These are phyloP conservation scores for Oxyteleia sp. DNA, from an alignment of 2,888 invertebrate species.

Conservation along the genomic window DNA sequence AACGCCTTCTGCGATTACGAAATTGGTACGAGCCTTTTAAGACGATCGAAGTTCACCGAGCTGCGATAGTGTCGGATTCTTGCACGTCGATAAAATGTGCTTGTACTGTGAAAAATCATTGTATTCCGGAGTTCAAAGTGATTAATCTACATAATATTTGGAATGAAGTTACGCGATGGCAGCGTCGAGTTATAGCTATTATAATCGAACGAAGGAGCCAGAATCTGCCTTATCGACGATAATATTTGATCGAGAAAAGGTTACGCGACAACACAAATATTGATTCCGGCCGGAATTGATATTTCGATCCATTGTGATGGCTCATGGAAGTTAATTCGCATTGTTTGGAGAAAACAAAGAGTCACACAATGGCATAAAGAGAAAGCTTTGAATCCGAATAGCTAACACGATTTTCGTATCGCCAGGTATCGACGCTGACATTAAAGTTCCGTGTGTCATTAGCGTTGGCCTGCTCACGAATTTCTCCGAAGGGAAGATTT, in stretches of 20 bases:
- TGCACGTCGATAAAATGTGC: slow-evolving; percentile 34
- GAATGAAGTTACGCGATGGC: not conserved
- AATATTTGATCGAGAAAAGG: slow-evolving; percentile 6
- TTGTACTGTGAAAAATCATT: slow-evolving; percentile 11
- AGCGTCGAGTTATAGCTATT: not conserved
- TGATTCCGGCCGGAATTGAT: slow-evolving; percentile 12
- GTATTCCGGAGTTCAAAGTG: slow-evolving; percentile 6
- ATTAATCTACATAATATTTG: slow-evolving; percentile 27
- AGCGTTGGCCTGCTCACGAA: slow-evolving; percentile 16
- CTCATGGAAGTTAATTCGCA: slow-evolving; percentile 37
- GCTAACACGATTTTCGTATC: slow-evolving; percentile 64
- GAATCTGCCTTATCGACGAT: slow-evolving; percentile 15
- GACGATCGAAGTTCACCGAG: slow-evolving; percentile 28
- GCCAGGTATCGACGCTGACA: slow-evolving; percentile 49
- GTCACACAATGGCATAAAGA: slow-evolving; percentile 40
- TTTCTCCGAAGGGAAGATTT: not conserved
- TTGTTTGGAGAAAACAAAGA: slow-evolving; percentile 58
- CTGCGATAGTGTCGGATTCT: slow-evolving; percentile 25
- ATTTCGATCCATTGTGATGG: slow-evolving; percentile 36
- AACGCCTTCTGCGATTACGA: slow-evolving; percentile 3
- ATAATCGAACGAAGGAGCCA: not conserved
- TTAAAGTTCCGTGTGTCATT: slow-evolving; percentile 34
- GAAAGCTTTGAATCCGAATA: slow-evolving; percentile 37
- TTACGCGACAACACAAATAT: slow-evolving; percentile 23
- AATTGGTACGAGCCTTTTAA: slow-evolving; percentile 41